These are phyloP conservation scores for Crax fasciolata DNA, from an alignment of 2,797 vertebrate genomes.

Conservation along the genomic window DNA sequence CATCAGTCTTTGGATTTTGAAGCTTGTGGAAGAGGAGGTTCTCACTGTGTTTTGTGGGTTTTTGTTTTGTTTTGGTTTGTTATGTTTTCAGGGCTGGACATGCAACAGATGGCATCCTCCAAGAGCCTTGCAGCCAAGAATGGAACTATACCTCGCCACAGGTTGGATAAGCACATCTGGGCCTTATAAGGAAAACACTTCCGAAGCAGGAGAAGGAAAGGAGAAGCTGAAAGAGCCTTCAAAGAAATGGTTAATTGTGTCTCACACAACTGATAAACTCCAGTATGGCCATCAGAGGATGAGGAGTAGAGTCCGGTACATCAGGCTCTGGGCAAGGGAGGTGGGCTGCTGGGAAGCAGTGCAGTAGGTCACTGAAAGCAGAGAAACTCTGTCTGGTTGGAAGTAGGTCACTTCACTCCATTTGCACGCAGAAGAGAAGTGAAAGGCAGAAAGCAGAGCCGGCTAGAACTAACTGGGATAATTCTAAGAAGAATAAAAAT, in stretches of 20 bases:
- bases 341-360: background rate
- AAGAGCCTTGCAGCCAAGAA: background rate
- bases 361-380: background rate
- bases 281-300: fast-evolving
- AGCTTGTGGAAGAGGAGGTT: slow-evolving; percentile 20
- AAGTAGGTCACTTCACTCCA: background rate
- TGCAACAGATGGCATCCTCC: background rate
- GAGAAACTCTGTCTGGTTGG: background rate
- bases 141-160: background rate
- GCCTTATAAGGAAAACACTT: background rate
- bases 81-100: slow-evolving; percentile 38
- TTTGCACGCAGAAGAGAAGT: background rate
- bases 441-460: background rate
- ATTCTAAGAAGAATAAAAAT: slow-evolving; percentile 43
- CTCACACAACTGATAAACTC: background rate
- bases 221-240: background rate
- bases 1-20: slow-evolving; percentile 19
- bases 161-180: background rate
- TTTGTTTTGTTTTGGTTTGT: background rate
- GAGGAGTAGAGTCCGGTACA: fast-evolving
- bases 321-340: background rate
- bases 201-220: background rate
- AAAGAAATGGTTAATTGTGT: background rate
- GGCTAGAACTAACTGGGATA: background rate
- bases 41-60: slow-evolving; percentile 41